phyloP scores from a whole-genome alignment of 2,797 vertebrate genomes.

The Trematomus bernacchii region DNA sequence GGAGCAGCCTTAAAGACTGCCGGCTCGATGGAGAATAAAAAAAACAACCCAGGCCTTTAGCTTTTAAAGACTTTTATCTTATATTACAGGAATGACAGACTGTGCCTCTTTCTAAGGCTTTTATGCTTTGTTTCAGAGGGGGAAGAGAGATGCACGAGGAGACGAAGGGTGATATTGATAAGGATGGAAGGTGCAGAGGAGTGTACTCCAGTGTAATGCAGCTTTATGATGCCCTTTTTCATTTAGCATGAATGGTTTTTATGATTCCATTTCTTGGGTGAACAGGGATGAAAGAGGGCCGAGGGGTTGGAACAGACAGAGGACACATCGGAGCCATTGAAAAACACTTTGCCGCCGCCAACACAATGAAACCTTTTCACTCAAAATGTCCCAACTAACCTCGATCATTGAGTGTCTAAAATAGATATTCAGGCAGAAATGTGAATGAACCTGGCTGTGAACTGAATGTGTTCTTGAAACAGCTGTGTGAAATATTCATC shows the following conservation, averaged over 20 bases:
- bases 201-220: constrained; percentile 81
- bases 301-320: constrained; percentile 65
- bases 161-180: constrained; percentile 82
- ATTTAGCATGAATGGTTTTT: constrained; percentile 85
- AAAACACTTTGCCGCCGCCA: constrained; percentile 45
- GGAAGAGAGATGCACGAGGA: constrained; percentile 62
- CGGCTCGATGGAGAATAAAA: constrained; percentile 47
- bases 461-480: constrained; percentile 34
- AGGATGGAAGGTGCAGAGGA: constrained; percentile 82
- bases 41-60: constrained; percentile 74
- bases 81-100: constrained; percentile 85
- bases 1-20: constrained; percentile 82
- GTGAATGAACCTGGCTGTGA: constrained; percentile 39
- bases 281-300: constrained; percentile 75
- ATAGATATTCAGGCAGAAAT: constrained; percentile 44
- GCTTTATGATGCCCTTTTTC: constrained; percentile 87
- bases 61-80: constrained; percentile 89
- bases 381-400: constrained; percentile 34
- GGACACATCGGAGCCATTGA: constrained; percentile 54
- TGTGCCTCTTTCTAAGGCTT: constrained; percentile 83
- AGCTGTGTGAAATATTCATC: constrained; percentile 37
- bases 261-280: constrained; percentile 85
- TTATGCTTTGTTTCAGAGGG: constrained; percentile 83
- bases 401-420: constrained; percentile 20
- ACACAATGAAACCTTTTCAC: constrained; percentile 22